A percentile compares a stretch with the other conserved stretches of the same genome.
These are phyloP conservation scores for Ophthalmolycus amberensis DNA, from an alignment of 2,113 vertebrate species.

Conservation along the genomic window DNA sequence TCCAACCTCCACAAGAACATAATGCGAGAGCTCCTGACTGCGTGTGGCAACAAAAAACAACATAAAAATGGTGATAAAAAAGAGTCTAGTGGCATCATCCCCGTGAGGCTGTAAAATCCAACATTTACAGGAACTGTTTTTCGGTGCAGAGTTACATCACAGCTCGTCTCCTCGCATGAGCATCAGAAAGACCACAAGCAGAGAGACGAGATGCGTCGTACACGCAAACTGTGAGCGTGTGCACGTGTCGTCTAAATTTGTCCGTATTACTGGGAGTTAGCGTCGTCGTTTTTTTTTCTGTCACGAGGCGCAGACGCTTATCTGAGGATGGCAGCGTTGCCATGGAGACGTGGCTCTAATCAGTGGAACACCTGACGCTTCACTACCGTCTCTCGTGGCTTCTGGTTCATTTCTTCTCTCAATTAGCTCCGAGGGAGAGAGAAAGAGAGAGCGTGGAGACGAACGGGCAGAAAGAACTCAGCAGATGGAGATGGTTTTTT, in stretches of 20 bases:
- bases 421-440: constrained; percentile 48
- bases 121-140: not conserved
- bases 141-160: constrained; percentile 10
- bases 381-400: constrained; percentile 39
- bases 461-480: not conserved
- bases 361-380: constrained; percentile 64
- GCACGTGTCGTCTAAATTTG: constrained; percentile 7
- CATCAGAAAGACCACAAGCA: constrained; percentile 1
- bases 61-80: not conserved
- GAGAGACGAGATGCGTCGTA: not conserved
- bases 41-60: not conserved
- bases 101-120: not conserved
- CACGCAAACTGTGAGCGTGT: not conserved
- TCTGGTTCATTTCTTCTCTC: constrained; percentile 32
- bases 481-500: not conserved
- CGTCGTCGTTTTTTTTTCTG: constrained; percentile 5
- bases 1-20: not conserved
- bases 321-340: constrained; percentile 49
- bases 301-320: constrained; percentile 44
- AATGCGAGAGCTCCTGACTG: not conserved
- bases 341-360: constrained; percentile 70
- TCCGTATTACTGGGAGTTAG: not conserved
- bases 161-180: constrained; percentile 7
- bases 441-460: constrained; percentile 5
- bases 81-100: not conserved